A percentile compares a stretch with the other conserved stretches of the same genome.
phyloP scores from a whole-genome alignment of 2,113 vertebrate species.

The Garra rufa region DNA sequence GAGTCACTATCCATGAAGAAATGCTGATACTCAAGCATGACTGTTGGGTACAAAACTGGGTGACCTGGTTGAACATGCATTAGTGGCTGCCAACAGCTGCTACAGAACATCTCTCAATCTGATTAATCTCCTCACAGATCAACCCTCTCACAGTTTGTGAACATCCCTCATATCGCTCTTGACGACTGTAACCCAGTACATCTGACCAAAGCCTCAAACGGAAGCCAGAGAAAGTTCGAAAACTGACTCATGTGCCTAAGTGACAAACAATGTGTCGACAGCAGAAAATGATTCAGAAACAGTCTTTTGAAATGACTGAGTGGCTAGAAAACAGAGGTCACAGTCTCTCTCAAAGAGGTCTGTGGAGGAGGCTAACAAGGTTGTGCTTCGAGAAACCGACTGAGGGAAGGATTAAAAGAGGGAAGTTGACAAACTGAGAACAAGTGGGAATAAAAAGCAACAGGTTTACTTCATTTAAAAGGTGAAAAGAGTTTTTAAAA shows the following conservation, averaged over 20 bases:
- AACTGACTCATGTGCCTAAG: neutral
- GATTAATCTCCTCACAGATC: neutral
- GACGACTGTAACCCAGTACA: neutral
- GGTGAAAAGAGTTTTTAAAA: neutral
- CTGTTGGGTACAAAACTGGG: neutral
- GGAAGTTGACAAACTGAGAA: neutral
- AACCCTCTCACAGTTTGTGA: neutral
- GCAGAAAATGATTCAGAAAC: neutral
- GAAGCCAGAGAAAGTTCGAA: neutral
- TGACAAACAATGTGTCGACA: neutral
- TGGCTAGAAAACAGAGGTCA: neutral
- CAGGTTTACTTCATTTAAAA: neutral
- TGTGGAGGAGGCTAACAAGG: neutral
- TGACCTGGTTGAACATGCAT: neutral
- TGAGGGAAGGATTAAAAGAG: neutral
- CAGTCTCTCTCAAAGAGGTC: neutral
- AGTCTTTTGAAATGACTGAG: neutral
- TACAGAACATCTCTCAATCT: slow-evolving; percentile 13
- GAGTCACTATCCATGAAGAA: neutral
- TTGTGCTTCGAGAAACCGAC: neutral
- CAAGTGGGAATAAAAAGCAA: neutral
- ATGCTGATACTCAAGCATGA: neutral
- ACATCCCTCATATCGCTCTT: neutral
- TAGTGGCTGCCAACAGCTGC: neutral
- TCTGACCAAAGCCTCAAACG: slow-evolving; percentile 20